Base-by-base conservation (phyloP, 1,140 invertebrate species). In the Drosophila pectinifera region DNA sequence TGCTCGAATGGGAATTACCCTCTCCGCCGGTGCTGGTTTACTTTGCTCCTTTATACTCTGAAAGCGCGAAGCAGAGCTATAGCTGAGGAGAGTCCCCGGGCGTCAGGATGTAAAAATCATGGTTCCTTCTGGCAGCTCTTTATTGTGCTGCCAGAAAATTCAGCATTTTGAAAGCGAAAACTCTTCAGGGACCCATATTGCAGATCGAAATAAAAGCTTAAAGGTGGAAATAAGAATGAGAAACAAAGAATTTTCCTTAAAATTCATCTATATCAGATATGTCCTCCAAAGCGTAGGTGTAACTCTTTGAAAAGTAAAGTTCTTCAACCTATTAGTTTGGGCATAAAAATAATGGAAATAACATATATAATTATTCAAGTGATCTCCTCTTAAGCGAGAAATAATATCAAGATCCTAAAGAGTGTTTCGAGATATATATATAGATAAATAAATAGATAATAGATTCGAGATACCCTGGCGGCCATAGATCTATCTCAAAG, bases 1-100 rank as follows among this genome's bases (percentile, higher is more conserved):
- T 63, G 63, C 56, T 45, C 80, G 38, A 63, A 42, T 42, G 34
- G 20, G 34, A 59, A 51, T 59, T 53, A 53, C 49, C 14, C 49
- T 53, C 20, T 36, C 49, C 18, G 49, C 49, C 49, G 49, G n/a
- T n/a, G n/a, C n/a, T n/a, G n/a, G n/a, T n/a, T n/a, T n/a, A 3
- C 49, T 53, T 22, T 8, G 13, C 28, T 2, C 8, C 2, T 6
- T 10, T n/a, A 31, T 4, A 20, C n/a, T n/a, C n/a, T n/a, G n/a
- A 13, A 1, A 36, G 18, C 4, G 16, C 34, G 4, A 4, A 20
- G 6, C 0, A 34, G 13, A 5, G 14, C 6, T 18, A 20, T 2
- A n/a, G n/a, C n/a, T n/a, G n/a, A n/a, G n/a, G n/a, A n/a, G n/a
- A n/a, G n/a, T n/a, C n/a, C n/a, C n/a, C n/a, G n/a, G n/a, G n/a